Evolutionary conservation across 2,113 vertebrate species (phyloP), one percentile per base, ranked within the genome.

Genomic region (Aegithalos caudatus): DNA sequence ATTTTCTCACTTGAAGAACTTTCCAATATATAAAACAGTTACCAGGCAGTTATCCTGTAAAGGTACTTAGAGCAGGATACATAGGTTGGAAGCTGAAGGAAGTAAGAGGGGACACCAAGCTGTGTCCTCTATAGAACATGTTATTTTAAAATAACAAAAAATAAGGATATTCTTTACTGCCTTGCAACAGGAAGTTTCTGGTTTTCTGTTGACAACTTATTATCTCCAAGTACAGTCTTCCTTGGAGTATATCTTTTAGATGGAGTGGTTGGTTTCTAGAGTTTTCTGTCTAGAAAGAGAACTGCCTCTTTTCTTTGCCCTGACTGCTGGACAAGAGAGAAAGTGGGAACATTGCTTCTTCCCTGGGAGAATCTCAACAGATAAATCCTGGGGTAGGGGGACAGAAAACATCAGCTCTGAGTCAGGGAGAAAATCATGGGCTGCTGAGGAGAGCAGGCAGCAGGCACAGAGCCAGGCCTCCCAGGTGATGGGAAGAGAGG

Each of bases 51-150:
- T 70, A 37, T 33, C 62, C 76, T 90, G 40, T 24, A 67, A 85
- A 78, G n/a, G 38, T 48, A 57, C 31, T 84, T 51, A 40, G 31
- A 69, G 53, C 53, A 74, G 29, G 25, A 65, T 38, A 38, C 6
- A 28, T 14, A 57, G 11, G 12, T 44, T 40, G 38, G 56, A 90
- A 80, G 44, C 10, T 77, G 44, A 81, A 67, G 53, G 37, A 71
- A 64, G 29, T 2, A 12, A 27, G 17, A 79, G 6, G 3, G 14
- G 9, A 77, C 47, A 80, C 12, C 14, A 67, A 70, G 44, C 9
- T 37, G 23, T 6, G 15, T 28, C 65, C 27, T 56, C 4, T 40
- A 31, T 2, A 81, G 17, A 88, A 12, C 0, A 0, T n/a, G 15
- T 20, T 60, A 8, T 27, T 82, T 88, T 48, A 40, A 90, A 71